Conservation (phyloP, 2,113 vertebrate species). For the Serinus canaria region DNA sequence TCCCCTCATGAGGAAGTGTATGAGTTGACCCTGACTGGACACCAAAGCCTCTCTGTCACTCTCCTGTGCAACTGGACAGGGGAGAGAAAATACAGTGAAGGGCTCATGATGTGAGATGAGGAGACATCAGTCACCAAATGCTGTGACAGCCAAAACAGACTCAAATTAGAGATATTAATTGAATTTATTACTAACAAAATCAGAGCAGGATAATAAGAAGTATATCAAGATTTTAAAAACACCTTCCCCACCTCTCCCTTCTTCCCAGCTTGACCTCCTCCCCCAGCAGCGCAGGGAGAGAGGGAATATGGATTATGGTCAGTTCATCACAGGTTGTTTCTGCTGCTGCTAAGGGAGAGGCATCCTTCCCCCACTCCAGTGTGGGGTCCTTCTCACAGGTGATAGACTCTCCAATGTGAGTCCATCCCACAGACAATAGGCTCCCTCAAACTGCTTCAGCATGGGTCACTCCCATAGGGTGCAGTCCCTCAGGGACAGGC, state of each 20-base stretch:
- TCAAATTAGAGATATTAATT: neutral
- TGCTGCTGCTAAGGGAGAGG: neutral
- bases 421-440: neutral
- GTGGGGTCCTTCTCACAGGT: neutral
- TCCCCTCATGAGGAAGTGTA: neutral
- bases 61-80: neutral
- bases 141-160: neutral
- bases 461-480: neutral
- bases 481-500: neutral
- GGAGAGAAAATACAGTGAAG: neutral
- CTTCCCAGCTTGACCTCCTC: neutral
- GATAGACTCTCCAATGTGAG: rapidly evolving
- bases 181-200: neutral
- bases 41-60: neutral
- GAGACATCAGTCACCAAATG: neutral
- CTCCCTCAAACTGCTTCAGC: too few relatives aligned
- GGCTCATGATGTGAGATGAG: neutral
- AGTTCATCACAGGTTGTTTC: neutral
- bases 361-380: neutral
- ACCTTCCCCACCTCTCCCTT: neutral
- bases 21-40: neutral
- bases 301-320: neutral
- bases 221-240: neutral
- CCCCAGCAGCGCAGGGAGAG: neutral
- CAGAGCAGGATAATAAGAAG: neutral